Conservation (phyloP, 1,140 invertebrate genomes). For the Steinernema feltiae region DNA sequence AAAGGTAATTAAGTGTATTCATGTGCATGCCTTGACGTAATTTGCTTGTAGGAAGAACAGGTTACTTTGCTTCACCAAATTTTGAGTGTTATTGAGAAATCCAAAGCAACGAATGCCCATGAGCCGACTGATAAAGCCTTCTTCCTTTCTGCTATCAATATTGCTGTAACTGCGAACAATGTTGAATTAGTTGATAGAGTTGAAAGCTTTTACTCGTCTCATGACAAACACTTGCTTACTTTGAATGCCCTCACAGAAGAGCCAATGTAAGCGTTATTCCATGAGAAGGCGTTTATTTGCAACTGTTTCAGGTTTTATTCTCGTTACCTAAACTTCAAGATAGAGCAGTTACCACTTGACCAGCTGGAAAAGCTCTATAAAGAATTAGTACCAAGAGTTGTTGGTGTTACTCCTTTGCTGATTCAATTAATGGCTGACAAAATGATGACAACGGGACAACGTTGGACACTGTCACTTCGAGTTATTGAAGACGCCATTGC, state of each 20-base stretch:
- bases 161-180: not conserved
- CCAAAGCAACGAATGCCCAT: not conserved
- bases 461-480: not conserved
- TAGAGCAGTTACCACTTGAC: not conserved
- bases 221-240: not conserved
- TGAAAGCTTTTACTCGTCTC: not conserved
- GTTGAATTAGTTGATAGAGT: not conserved
- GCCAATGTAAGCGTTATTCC: not conserved
- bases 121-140: not conserved
- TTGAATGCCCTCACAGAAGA: not conserved
- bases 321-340: not conserved
- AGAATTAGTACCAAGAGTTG: not conserved
- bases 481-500: not conserved
- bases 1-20: not conserved
- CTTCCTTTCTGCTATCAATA: not conserved
- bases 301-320: not conserved
- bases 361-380: not conserved
- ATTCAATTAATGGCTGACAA: not conserved
- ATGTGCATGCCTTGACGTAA: no score
- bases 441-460: not conserved
- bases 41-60: not conserved
- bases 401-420: not conserved
- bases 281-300: not conserved
- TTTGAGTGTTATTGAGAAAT: not conserved
- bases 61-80: not conserved